A percentile compares a stretch with the other conserved stretches of the same genome.
Conservation (phyloP, 2,888 invertebrate genomes). For the Hermaeophaga mercurialis region DNA sequence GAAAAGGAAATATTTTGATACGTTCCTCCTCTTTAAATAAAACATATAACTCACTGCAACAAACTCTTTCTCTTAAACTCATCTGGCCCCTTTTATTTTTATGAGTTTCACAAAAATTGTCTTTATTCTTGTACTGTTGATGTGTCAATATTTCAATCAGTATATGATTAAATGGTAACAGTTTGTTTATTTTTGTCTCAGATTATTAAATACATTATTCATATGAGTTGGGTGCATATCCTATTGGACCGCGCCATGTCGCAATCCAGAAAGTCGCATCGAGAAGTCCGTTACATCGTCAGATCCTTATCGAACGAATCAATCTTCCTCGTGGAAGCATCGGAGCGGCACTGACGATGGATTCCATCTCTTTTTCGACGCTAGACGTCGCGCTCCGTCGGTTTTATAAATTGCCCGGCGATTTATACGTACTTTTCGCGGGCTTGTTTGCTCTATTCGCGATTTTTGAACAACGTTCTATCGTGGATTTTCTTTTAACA, state of each 20-base stretch:
- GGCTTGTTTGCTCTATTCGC: conserved; percentile 14
- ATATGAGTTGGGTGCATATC: neutral
- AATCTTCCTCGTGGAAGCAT: conserved; percentile 26
- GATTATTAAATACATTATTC: no score
- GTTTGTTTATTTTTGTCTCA: no score
- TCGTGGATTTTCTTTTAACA: neutral
- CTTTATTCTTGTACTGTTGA: no score
- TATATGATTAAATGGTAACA: no score
- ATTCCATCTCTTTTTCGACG: conserved; percentile 6
- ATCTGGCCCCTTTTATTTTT: no score
- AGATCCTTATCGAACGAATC: conserved; percentile 29
- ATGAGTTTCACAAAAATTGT: no score
- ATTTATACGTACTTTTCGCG: conserved; percentile 23
- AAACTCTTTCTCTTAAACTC: no score
- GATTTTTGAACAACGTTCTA: conserved; percentile 1
- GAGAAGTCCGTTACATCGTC: conserved; percentile 9
- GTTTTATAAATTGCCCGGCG: conserved; percentile 22
- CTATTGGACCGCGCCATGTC: neutral
- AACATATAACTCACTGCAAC: no score
- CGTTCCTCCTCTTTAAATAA: no score
- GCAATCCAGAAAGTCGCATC: conserved; percentile 4
- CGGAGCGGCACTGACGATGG: conserved; percentile 18
- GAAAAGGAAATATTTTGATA: no score
- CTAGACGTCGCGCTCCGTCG: conserved; percentile 10
- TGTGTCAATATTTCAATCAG: no score